Evolutionary conservation across 2,113 vertebrate species (phyloP).

Genomic region (Tinamus guttatus): DNA sequence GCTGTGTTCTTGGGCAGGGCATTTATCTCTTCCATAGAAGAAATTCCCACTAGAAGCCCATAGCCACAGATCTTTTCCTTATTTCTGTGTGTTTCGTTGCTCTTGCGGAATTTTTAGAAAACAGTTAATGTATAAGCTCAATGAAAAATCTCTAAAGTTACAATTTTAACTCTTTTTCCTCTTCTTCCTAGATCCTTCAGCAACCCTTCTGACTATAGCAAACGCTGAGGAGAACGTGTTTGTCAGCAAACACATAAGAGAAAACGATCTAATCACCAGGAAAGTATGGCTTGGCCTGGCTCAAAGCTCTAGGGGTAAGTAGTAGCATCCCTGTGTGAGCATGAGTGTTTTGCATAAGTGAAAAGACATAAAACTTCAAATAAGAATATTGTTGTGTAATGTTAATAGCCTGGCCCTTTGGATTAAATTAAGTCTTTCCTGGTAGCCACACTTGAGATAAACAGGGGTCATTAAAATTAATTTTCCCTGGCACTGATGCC

Average conservation of each 20-base stretch:
- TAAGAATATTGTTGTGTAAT: neutral
- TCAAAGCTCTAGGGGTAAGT: conserved; percentile 77
- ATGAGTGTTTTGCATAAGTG: neutral
- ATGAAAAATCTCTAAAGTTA: neutral
- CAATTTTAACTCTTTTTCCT: conserved; percentile 13
- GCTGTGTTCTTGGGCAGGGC: neutral
- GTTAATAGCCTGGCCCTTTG: neutral
- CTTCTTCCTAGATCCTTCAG: conserved; percentile 79
- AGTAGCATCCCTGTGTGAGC: neutral
- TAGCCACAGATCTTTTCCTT: neutral
- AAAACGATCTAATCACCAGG: conserved; percentile 86
- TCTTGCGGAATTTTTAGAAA: neutral
- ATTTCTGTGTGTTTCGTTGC: neutral
- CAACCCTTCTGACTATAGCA: conserved; percentile 85
- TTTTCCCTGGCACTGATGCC: neutral
- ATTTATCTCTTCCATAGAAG: neutral
- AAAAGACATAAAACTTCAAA: neutral
- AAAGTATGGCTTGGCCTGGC: conserved; percentile 89
- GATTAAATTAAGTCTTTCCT: neutral
- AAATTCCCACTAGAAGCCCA: neutral
- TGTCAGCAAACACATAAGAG: conserved; percentile 81
- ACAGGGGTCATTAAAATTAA: neutral
- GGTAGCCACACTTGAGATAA: neutral
- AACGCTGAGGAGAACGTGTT: conserved; percentile 91
- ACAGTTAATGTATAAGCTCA: neutral